Conservation (phyloP, 1,140 invertebrate species). For the Pogonomyrmex barbatus region DNA sequence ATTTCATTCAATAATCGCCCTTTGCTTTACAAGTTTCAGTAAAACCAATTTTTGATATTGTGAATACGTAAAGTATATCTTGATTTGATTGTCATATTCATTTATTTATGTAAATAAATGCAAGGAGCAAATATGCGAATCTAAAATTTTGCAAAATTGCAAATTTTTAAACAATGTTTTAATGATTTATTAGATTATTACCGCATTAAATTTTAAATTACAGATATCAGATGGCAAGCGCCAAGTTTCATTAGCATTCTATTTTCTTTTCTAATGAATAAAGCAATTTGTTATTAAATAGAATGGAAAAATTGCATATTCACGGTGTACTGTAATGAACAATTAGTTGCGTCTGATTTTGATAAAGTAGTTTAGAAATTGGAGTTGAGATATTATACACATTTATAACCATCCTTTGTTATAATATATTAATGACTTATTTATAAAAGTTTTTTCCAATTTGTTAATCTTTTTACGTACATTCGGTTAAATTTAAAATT, state of each 20-base stretch:
- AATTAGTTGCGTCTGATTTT: constrained; percentile 27
- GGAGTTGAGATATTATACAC: not conserved
- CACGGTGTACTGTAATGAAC: constrained; percentile 18
- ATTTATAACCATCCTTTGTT: constrained; percentile 7
- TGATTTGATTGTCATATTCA: not conserved
- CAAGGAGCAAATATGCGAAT: not conserved
- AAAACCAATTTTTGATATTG: not conserved
- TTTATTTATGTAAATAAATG: not conserved
- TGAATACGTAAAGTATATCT: not conserved
- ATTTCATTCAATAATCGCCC: not conserved
- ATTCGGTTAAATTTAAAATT: not conserved
- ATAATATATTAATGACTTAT: not conserved
- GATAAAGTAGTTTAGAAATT: constrained; percentile 19
- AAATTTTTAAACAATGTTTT: not conserved
- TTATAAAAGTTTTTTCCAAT: not conserved
- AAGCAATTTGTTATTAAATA: constrained; percentile 31
- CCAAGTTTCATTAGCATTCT: constrained; percentile 14
- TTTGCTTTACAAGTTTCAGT: not conserved
- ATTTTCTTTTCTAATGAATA: constrained; percentile 38
- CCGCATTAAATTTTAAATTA: constrained; percentile 4
- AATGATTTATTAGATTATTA: constrained; percentile 1
- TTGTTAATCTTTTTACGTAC: not conserved
- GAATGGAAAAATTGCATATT: constrained; percentile 15
- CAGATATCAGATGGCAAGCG: constrained; percentile 1
- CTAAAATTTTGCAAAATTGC: constrained; percentile 11